A percentile compares a stretch with the other conserved stretches of the same genome.
These are phyloP conservation scores for Glossophaga mutica DNA, from an alignment of 2,797 vertebrate species.

Conservation along the genomic window DNA sequence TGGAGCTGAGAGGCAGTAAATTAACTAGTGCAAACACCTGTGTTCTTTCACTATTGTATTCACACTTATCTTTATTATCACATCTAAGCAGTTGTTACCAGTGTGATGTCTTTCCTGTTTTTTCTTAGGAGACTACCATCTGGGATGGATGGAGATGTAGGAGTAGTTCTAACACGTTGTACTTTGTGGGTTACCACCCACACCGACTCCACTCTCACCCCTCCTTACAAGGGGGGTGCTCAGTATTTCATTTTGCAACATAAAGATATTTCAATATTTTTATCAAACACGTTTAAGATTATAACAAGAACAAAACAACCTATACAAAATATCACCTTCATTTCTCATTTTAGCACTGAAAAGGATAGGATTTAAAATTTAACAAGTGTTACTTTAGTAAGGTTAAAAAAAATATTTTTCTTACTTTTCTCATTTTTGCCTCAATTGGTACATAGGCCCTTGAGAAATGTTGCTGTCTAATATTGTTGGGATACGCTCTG, in stretches of 20 bases:
- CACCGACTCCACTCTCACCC: not conserved
- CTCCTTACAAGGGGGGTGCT: not conserved
- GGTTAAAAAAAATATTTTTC: not conserved
- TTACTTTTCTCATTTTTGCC: not conserved
- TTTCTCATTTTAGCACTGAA: constrained; percentile 8
- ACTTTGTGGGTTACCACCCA: not conserved
- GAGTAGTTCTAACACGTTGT: not conserved
- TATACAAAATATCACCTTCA: not conserved
- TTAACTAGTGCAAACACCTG: not conserved
- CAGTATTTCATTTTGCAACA: constrained; percentile 31
- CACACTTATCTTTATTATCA: not conserved
- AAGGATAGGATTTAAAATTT: not conserved
- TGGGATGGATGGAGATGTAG: not conserved
- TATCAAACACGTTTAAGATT: not conserved
- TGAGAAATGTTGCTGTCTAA: not conserved
- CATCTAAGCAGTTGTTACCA: not conserved
- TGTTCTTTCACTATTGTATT: not conserved
- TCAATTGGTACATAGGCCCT: not conserved
- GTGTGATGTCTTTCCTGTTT: not conserved
- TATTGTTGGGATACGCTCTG: not conserved
- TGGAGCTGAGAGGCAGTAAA: not conserved
- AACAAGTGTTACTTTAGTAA: not conserved
- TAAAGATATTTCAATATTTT: constrained; percentile 2
- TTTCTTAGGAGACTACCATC: not conserved
- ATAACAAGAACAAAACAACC: not conserved